A percentile compares a stretch with the other conserved stretches of the same genome.
phyloP scores from a whole-genome alignment of 2,888 invertebrate genomes.

The Caenorhabditis virilis region DNA sequence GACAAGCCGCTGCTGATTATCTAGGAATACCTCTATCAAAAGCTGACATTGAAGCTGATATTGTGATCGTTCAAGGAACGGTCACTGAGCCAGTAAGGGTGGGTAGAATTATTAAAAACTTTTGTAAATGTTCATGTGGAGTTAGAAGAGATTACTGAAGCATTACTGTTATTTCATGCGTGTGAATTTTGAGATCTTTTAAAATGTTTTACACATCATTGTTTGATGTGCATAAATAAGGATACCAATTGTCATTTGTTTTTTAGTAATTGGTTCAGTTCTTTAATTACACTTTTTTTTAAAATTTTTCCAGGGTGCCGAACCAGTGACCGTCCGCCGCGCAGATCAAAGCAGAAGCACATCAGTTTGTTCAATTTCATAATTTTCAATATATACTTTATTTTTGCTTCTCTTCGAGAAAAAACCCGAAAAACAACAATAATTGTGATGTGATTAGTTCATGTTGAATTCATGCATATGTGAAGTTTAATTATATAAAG shows the following conservation, averaged over 20 bases:
- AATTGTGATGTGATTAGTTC: neutral
- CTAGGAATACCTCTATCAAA: slow-evolving; percentile 76
- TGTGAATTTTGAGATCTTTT: no score
- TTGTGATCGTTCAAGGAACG: slow-evolving; percentile 74
- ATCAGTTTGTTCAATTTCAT: slow-evolving; percentile 28
- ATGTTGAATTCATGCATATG: no score
- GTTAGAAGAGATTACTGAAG: no score
- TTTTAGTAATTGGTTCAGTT: neutral
- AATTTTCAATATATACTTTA: slow-evolving; percentile 1
- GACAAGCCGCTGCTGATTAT: slow-evolving; percentile 76
- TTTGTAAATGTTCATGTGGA: no score
- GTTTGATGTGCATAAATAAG: no score
- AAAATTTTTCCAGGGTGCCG: neutral
- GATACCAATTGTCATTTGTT: neutral
- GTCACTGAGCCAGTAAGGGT: slow-evolving; percentile 10
- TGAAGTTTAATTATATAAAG: no score
- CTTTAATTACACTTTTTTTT: no score
- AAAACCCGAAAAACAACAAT: neutral
- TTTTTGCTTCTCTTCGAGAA: no score
- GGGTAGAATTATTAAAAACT: no score
- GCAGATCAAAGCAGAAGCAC: slow-evolving; percentile 29
- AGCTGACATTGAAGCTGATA: slow-evolving; percentile 77
- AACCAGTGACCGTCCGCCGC: neutral
- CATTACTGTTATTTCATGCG: no score
- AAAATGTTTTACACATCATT: no score